Conservation (phyloP, 2,888 invertebrate species). For the Craniophora ligustri region DNA sequence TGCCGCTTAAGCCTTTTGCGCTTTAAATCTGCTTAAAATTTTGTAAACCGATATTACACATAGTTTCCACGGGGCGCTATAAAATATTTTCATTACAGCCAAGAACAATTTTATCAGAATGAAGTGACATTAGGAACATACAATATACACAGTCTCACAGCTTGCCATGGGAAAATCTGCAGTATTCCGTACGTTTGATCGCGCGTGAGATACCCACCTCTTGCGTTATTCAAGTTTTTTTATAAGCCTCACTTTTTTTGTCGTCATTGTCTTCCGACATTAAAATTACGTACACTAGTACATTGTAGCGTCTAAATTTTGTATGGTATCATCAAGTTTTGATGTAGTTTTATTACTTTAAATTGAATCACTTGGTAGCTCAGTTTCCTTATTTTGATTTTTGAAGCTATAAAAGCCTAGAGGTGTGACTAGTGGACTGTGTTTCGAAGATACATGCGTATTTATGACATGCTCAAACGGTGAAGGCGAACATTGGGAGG, state of each 20-base stretch:
- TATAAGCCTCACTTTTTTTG: conserved; percentile 25
- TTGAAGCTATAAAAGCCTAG: too few species aligned
- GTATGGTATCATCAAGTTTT: background rate
- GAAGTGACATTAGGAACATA: conserved; percentile 34
- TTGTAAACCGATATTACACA: conserved; percentile 2
- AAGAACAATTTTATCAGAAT: conserved; percentile 29
- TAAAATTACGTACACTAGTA: too few species aligned
- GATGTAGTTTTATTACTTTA: too few species aligned
- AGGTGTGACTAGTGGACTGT: too few species aligned
- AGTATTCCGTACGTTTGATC: conserved; percentile 35
- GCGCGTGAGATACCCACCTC: conserved; percentile 42
- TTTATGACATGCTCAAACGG: too few species aligned
- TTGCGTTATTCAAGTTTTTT: conserved; percentile 32
- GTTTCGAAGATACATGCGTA: too few species aligned
- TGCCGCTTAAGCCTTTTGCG: background rate
- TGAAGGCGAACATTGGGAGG: too few species aligned
- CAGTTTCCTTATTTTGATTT: too few species aligned
- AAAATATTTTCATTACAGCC: conserved; percentile 6
- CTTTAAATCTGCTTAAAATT: background rate
- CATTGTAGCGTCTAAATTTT: too few species aligned
- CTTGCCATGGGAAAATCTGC: conserved; percentile 46
- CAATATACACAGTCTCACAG: conserved; percentile 31
- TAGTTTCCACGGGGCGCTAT: conserved; percentile 1
- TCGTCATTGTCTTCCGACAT: conserved; percentile 37
- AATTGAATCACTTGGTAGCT: too few species aligned